Conservation (phyloP, 2,888 invertebrate species). For the Rhagonycha fulva region DNA sequence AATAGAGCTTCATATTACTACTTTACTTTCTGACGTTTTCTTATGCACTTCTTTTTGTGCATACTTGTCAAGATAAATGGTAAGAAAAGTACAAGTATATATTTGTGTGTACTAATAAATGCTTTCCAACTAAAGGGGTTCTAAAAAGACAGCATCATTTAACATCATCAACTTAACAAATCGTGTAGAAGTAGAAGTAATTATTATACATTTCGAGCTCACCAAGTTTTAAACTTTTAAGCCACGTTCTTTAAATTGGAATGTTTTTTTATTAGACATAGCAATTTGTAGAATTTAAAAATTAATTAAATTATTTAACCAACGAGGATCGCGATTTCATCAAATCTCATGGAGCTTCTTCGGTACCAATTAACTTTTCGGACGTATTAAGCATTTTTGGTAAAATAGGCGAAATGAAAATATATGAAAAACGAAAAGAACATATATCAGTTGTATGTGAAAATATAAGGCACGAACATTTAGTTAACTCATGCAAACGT, state of each 20-base stretch:
- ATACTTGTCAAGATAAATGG: background rate
- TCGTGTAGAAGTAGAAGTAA: background rate
- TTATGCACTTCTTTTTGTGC: background rate
- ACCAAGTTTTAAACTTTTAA: background rate
- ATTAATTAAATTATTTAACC: background rate
- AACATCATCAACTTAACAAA: background rate
- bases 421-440: background rate
- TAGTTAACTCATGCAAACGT: conserved; percentile 5
- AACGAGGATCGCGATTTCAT: background rate
- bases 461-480: background rate
- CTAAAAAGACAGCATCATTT: background rate
- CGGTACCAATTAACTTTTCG: background rate
- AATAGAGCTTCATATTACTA: background rate
- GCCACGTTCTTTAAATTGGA: background rate
- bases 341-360: background rate
- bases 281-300: background rate
- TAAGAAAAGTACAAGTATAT: background rate
- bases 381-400: too few relatives aligned
- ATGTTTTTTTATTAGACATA: background rate
- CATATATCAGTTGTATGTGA: background rate
- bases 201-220: background rate
- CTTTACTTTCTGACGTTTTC: background rate
- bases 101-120: background rate
- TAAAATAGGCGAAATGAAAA: background rate
- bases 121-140: background rate